These are phyloP conservation scores for Melipona beecheii DNA, from an alignment of 2,888 invertebrate genomes.

Conservation along the genomic window DNA sequence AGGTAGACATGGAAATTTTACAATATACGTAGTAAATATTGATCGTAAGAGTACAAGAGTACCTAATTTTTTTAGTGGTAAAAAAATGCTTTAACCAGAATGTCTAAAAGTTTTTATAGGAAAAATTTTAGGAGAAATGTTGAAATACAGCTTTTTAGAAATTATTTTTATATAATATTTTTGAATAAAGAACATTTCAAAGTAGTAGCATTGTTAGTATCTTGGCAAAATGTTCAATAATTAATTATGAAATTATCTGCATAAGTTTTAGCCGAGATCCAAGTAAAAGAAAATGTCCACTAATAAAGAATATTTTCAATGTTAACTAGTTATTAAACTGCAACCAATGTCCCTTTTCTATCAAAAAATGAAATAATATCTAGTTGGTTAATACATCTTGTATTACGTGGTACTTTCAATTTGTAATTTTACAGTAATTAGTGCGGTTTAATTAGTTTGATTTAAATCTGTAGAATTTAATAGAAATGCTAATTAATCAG, in stretches of 20 bases:
- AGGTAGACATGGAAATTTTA: conserved; percentile 19
- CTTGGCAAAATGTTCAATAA: conserved; percentile 33
- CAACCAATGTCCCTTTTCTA: background rate
- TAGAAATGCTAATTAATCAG: background rate
- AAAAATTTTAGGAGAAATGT: conserved; percentile 33
- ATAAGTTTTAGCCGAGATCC: conserved; percentile 17
- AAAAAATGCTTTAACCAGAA: conserved; percentile 29
- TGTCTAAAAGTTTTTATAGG: conserved; percentile 24
- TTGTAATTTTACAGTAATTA: background rate
- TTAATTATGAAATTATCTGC: conserved; percentile 32
- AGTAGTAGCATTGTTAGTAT: conserved; percentile 35
- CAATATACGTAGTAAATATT: conserved; percentile 30
- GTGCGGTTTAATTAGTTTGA: background rate
- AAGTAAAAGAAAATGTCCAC: conserved; percentile 31
- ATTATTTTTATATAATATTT: conserved; percentile 35
- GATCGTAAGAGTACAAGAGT: conserved; percentile 29
- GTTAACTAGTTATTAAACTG: conserved; percentile 17
- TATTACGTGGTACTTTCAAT: background rate
- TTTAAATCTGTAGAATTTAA: background rate
- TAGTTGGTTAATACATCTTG: background rate
- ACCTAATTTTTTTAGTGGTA: conserved; percentile 45
- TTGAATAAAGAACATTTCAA: conserved; percentile 9
- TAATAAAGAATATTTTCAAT: conserved; percentile 48
- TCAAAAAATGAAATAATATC: background rate
- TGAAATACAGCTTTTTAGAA: conserved; percentile 47